A percentile compares a stretch with the other conserved stretches of the same genome.
These are phyloP conservation scores for Rousettus leschenaultii DNA, from an alignment of 2,113 vertebrate species.

Conservation along the genomic window DNA sequence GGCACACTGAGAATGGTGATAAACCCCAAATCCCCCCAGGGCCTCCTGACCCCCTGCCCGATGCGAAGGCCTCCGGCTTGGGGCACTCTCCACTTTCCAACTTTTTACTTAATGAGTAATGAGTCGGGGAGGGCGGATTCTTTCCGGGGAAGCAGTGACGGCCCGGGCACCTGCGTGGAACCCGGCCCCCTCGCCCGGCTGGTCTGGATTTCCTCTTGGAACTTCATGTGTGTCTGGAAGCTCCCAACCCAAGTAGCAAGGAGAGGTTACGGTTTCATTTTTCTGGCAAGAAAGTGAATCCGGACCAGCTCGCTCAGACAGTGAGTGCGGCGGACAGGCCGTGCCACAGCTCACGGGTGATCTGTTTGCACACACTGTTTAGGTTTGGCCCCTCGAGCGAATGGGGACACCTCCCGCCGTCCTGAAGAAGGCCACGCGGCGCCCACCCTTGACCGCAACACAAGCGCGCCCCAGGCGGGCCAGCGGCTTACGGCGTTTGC, in stretches of 20 bases:
- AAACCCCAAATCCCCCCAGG: not conserved
- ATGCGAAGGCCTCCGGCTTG: fast-evolving
- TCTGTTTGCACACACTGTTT: not conserved
- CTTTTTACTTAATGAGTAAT: fast-evolving
- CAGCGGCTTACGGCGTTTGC: not conserved
- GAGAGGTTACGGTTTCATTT: not conserved
- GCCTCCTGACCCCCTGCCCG: not conserved
- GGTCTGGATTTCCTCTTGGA: not conserved
- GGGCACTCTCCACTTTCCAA: not conserved
- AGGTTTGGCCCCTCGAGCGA: conserved; percentile 65
- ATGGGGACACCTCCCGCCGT: not conserved
- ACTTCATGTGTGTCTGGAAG: not conserved
- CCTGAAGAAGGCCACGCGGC: not conserved
- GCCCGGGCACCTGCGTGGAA: fast-evolving
- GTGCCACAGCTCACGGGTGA: fast-evolving
- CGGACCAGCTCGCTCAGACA: not conserved
- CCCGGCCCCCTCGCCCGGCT: not conserved
- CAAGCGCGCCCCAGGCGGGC: fast-evolving
- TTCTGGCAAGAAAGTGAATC: too few species aligned
- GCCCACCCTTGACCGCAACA: not conserved
- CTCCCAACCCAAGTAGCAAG: not conserved
- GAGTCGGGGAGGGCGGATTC: not conserved
- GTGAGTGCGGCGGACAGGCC: fast-evolving
- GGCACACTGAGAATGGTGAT: fast-evolving
- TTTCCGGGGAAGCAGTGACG: fast-evolving